Conservation (phyloP, 2,113 vertebrate genomes). For the Mustela nigripes region DNA sequence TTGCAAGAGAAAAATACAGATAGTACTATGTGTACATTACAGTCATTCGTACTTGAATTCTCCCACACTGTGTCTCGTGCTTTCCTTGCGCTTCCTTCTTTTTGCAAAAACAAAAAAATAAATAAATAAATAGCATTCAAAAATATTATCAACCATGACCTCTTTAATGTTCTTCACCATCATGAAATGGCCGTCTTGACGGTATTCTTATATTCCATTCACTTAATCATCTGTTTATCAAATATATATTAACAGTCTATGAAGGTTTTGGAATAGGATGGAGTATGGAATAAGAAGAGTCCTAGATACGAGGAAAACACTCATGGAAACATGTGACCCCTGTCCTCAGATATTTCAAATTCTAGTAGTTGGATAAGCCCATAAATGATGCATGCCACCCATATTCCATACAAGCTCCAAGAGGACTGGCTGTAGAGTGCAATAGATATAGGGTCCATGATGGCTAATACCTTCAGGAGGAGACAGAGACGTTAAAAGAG, state of each 20-base stretch:
- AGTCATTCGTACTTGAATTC: not conserved
- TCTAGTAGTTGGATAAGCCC: too few species aligned
- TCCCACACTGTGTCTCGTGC: not conserved
- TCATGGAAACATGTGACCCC: not conserved
- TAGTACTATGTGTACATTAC: accelerated
- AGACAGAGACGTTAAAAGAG: too few species aligned
- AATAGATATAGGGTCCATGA: too few species aligned
- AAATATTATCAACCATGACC: not conserved
- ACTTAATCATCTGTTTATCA: not conserved
- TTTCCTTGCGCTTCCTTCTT: not conserved
- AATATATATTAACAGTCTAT: not conserved
- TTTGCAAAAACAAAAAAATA: not conserved
- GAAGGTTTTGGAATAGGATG: not conserved
- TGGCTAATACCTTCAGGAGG: not conserved
- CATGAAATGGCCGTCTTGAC: not conserved
- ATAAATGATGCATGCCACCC: accelerated
- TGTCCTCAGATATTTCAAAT: not conserved
- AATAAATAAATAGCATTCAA: not conserved
- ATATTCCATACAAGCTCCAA: not conserved
- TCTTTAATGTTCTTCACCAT: not conserved
- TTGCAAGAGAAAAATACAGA: not conserved
- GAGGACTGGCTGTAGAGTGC: too few species aligned
- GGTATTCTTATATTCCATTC: not conserved
- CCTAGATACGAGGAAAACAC: not conserved
- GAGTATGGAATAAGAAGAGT: not conserved